Evolutionary conservation across 2,797 vertebrate genomes (phyloP).

Genomic region (Babyrousa celebensis): DNA sequence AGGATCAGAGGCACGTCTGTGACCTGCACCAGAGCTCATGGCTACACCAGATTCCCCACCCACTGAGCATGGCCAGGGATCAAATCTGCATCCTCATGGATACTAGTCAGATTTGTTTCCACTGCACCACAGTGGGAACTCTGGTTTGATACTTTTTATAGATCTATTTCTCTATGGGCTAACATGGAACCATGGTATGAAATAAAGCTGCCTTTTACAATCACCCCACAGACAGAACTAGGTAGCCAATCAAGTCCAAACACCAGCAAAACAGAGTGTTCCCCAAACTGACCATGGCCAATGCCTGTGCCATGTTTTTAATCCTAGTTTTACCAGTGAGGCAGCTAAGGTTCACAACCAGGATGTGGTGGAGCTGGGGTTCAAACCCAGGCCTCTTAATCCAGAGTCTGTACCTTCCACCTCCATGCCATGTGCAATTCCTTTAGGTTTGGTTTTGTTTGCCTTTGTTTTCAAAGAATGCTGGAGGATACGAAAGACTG

Average conservation of each 20-base stretch:
- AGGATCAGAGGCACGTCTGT: too few species aligned
- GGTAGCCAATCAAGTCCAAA: neutral
- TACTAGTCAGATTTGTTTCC: too few species aligned
- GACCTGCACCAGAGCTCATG: too few species aligned
- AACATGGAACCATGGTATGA: neutral
- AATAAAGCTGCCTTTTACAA: neutral
- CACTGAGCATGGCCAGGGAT: too few species aligned
- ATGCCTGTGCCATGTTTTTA: neutral
- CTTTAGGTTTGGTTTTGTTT: neutral
- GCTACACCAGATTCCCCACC: too few species aligned
- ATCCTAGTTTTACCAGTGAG: neutral
- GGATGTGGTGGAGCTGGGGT: neutral
- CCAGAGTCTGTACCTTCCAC: neutral
- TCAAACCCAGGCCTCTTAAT: neutral
- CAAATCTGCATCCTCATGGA: too few species aligned
- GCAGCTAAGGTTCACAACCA: neutral
- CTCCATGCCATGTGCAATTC: neutral
- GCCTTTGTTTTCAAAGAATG: neutral
- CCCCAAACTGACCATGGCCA: neutral
- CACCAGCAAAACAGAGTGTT: neutral
- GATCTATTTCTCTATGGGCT: neutral
- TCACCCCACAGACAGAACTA: neutral
- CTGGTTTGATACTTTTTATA: neutral
- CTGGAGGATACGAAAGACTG: neutral
- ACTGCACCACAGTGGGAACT: too few species aligned